Evolutionary conservation across 2,888 invertebrate species (phyloP), one percentile per base, ranked within the genome.

Genomic region (Aethes cnicana): DNA sequence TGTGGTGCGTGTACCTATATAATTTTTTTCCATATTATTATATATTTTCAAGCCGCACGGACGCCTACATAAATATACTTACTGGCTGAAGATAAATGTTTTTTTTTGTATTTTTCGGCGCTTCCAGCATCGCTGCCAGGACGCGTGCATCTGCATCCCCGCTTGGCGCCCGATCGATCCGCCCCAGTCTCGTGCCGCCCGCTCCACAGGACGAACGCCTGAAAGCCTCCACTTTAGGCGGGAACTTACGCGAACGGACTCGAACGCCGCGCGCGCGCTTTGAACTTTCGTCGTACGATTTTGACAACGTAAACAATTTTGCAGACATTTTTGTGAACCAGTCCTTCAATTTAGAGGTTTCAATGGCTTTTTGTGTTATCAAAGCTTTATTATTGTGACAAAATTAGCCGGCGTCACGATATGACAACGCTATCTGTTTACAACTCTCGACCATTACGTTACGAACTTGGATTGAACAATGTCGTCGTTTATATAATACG

Each of bases 131-230:
- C 1, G 30, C 41, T 60, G 59, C 50, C 49, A 47, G 54, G 58
- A 62, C 68, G 65, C 74, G 63, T 82, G 83, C 85, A 86, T 82
- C 85, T 84, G 86, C 87, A 88, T 86, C 87, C 88, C 87, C 81
- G 81, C 83, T 84, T 84, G 85, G 78, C 81, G 80, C 75, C 77
- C 77, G 73, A 79, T 83, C 81, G 81, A 80, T 83, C 62, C 62
- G 73, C 76, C 79, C 83, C 84, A 87, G 87, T 85, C 81, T 79
- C 69, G 76, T 74, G 67, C 70, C 75, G 79, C 63, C 55, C 78
- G 81, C 73, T 72, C 73, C 62, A 59, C 62, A 63, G 66, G 64
- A 64, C 61, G 60, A 61, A 75, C 79, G 74, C 77, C 58, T 55
- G 63, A 65, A 73, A 79, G 74, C 79, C 84, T 81, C 66, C 74